Percentiles rank a stretch among this genome's conserved stretches.
phyloP scores from a whole-genome alignment of 2,888 invertebrate species.

The Leucozona laternaria region DNA sequence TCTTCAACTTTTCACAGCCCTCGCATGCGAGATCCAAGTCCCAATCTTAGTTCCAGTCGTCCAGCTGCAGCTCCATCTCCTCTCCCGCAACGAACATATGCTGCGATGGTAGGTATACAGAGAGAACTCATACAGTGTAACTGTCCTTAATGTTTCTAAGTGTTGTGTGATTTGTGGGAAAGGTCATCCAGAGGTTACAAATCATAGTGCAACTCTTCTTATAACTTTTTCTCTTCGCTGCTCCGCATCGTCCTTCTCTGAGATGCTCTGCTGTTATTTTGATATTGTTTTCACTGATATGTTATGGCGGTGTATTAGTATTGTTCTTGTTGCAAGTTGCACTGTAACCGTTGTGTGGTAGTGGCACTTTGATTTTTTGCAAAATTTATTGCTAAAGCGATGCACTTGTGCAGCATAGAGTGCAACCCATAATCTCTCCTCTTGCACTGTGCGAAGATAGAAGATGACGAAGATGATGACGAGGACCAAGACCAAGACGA shows the following conservation, averaged over 20 bases:
- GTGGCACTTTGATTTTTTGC: slow-evolving; percentile 69
- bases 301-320: slow-evolving; percentile 27
- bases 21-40: slow-evolving; percentile 29
- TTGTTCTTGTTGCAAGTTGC: slow-evolving; percentile 59
- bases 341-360: slow-evolving; percentile 59
- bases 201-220: slow-evolving; percentile 61
- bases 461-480: background rate
- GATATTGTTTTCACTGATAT: slow-evolving; percentile 34
- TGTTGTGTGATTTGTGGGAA: slow-evolving; percentile 76
- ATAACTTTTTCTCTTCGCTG: slow-evolving; percentile 18
- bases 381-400: slow-evolving; percentile 70
- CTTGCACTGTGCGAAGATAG: background rate
- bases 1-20: slow-evolving; percentile 39
- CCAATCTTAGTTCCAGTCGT: slow-evolving; percentile 1
- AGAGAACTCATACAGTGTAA: slow-evolving; percentile 72
- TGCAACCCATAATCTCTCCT: slow-evolving; percentile 34
- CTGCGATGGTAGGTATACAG: background rate
- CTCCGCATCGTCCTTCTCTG: background rate
- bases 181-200: slow-evolving; percentile 71
- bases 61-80: background rate
- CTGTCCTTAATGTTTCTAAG: slow-evolving; percentile 74
- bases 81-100: background rate
- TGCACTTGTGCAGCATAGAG: slow-evolving; percentile 63
- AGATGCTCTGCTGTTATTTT: slow-evolving; percentile 37
- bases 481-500: background rate